phyloP scores from a whole-genome alignment of 2,888 invertebrate species.

The Morpho helenor region DNA sequence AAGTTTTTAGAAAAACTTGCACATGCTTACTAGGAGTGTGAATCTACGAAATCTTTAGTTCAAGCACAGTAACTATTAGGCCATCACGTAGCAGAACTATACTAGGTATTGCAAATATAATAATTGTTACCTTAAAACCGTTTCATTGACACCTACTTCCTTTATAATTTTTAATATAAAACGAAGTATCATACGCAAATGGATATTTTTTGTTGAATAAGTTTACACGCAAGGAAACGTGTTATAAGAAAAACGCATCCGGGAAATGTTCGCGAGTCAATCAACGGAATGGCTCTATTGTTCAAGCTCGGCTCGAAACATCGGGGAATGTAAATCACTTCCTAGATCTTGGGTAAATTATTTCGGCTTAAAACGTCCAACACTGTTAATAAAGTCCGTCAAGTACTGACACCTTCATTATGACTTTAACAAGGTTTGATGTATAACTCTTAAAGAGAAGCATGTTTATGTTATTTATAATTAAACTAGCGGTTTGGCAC shows the following conservation, averaged over 20 bases:
- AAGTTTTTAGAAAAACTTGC: too few relatives aligned
- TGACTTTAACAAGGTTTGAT: constrained; percentile 1
- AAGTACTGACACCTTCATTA: constrained; percentile 5
- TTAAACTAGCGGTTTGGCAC: too few relatives aligned
- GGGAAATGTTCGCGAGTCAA: constrained; percentile 23
- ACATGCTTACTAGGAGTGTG: too few relatives aligned
- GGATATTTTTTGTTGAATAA: constrained; percentile 17
- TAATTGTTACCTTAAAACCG: too few relatives aligned
- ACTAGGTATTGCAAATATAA: too few relatives aligned
- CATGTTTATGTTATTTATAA: too few relatives aligned
- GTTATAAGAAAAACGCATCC: constrained; percentile 27
- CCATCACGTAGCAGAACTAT: too few relatives aligned
- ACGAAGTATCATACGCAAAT: constrained; percentile 14
- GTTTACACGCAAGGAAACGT: constrained; percentile 26
- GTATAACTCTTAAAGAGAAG: neutral
- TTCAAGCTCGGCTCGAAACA: constrained; percentile 20
- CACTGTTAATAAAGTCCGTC: constrained; percentile 2
- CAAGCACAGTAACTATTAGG: too few relatives aligned
- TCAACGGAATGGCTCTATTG: constrained; percentile 26
- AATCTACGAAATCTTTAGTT: too few relatives aligned
- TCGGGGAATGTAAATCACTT: constrained; percentile 17
- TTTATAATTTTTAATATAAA: constrained; percentile 4
- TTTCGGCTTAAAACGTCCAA: constrained; percentile 1
- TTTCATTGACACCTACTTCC: neutral
- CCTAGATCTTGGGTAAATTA: constrained; percentile 6